Evolutionary conservation across 2,113 vertebrate species (phyloP).

Genomic region (Protobothrops flavoviridis): DNA sequence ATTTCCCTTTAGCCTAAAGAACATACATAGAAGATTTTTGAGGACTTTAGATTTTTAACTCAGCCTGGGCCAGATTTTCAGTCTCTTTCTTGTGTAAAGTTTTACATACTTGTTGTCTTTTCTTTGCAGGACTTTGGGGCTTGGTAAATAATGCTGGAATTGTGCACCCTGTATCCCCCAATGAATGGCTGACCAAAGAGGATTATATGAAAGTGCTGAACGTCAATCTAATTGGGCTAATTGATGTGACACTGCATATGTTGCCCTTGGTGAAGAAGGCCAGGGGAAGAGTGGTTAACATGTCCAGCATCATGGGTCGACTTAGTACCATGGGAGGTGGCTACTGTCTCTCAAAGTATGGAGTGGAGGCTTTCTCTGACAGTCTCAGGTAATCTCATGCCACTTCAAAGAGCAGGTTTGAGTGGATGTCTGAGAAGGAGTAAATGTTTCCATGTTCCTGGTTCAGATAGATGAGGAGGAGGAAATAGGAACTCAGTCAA

Average conservation of each 20-base stretch:
- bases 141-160: constrained; percentile 83
- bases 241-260: constrained; percentile 75
- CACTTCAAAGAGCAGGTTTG: neutral
- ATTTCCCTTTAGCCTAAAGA: neutral
- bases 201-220: constrained; percentile 74
- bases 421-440: neutral
- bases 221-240: constrained; percentile 75
- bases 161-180: constrained; percentile 59
- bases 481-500: neutral
- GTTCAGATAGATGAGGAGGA: neutral
- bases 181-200: constrained; percentile 73
- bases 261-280: constrained; percentile 76
- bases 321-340: constrained; percentile 68
- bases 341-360: constrained; percentile 78
- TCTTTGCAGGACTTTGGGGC: constrained; percentile 78
- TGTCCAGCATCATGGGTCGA: constrained; percentile 76
- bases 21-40: neutral
- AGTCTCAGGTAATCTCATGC: constrained; percentile 68
- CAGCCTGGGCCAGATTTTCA: neutral
- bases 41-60: neutral
- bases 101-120: rapidly evolving
- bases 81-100: neutral
- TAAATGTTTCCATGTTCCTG: neutral
- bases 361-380: constrained; percentile 83
- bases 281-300: constrained; percentile 75